These are phyloP conservation scores for Nephotettix cincticeps DNA, from an alignment of 1,140 invertebrate genomes.

Conservation along the genomic window DNA sequence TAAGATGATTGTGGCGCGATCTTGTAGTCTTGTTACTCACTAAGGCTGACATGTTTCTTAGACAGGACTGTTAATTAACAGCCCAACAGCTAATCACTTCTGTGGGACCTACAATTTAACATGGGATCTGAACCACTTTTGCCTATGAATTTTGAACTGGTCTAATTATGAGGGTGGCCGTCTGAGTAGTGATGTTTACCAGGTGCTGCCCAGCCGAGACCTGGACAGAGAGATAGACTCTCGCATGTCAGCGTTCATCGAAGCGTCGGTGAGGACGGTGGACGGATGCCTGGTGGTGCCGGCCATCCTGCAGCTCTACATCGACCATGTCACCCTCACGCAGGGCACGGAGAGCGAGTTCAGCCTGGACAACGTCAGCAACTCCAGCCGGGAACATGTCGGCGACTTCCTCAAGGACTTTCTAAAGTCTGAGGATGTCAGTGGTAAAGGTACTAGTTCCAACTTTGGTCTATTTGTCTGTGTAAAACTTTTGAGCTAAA, in stretches of 20 bases:
- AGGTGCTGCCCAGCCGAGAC: not conserved
- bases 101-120: too few relatives aligned
- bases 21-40: too few relatives aligned
- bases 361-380: constrained; percentile 2
- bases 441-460: not conserved
- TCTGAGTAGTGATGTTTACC: too few relatives aligned
- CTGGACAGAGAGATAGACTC: not conserved
- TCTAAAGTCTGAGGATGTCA: not conserved
- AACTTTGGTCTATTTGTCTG: too few relatives aligned
- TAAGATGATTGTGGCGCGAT: too few relatives aligned
- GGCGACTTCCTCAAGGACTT: constrained; percentile 1
- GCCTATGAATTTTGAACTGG: too few relatives aligned
- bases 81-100: too few relatives aligned
- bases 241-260: not conserved
- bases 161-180: too few relatives aligned
- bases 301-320: not conserved
- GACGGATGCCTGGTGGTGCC: not conserved
- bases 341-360: constrained; percentile 8
- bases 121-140: too few relatives aligned
- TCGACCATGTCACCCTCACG: not conserved
- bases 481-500: too few relatives aligned
- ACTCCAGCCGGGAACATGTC: not conserved
- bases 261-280: not conserved
- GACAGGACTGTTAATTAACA: too few relatives aligned
- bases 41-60: too few relatives aligned